A percentile compares a stretch with the other conserved stretches of the same genome.
Conservation (phyloP, 2,797 vertebrate species). For the Phalloptychus januarius region DNA sequence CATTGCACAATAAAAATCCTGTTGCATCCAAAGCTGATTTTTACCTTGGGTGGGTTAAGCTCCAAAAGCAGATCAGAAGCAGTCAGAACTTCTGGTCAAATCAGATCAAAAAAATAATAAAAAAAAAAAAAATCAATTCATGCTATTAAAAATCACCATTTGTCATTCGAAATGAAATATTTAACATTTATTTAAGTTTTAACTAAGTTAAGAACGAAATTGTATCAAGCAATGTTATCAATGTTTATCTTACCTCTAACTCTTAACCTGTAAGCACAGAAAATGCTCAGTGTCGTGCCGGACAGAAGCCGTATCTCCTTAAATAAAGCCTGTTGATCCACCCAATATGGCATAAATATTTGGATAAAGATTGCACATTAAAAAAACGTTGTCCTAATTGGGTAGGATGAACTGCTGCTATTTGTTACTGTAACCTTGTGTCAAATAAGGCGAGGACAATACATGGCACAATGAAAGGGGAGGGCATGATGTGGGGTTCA, state of each 20-base stretch:
- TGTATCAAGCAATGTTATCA: no score
- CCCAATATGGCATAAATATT: conserved; percentile 74
- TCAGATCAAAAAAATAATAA: conserved; percentile 12
- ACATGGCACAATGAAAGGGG: conserved; percentile 42
- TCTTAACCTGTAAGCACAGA: conserved; percentile 54
- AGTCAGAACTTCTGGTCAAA: conserved; percentile 22
- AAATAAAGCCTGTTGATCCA: conserved; percentile 70
- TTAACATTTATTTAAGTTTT: not conserved
- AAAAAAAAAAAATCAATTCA: conserved; percentile 1
- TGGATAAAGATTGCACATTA: conserved; percentile 58
- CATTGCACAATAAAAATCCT: not conserved
- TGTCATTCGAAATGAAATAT: not conserved
- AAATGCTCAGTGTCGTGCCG: conserved; percentile 39
- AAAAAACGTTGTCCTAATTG: conserved; percentile 61
- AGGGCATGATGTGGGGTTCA: conserved; percentile 34
- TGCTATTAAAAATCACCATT: not conserved
- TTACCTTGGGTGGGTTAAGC: conserved; percentile 26
- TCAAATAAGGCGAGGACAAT: conserved; percentile 52
- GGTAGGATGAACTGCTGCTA: conserved; percentile 52
- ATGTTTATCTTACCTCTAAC: conserved; percentile 54
- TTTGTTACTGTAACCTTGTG: conserved; percentile 68
- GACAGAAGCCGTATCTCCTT: conserved; percentile 50
- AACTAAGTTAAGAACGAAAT: no score
- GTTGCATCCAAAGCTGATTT: conserved; percentile 1
- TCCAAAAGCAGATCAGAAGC: conserved; percentile 14